A percentile compares a stretch with the other conserved stretches of the same genome.
Conservation (phyloP, 2,113 vertebrate species). For the Orientallactaga bullata region DNA sequence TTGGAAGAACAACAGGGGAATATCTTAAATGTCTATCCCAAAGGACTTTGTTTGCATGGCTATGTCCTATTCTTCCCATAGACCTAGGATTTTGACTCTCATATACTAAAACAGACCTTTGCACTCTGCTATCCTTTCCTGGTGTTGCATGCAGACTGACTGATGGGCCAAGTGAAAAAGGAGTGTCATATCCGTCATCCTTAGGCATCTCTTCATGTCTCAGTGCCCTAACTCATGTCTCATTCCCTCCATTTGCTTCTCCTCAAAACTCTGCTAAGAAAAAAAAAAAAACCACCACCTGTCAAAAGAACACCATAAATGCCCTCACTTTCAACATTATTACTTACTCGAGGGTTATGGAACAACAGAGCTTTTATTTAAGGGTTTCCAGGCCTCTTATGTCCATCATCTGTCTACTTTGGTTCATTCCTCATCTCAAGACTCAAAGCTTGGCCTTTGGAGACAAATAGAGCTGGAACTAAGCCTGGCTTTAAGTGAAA, state of each 20-base stretch:
- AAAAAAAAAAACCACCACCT: background rate
- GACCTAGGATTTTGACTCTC: background rate
- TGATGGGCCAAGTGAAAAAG: background rate
- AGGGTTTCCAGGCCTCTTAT: background rate
- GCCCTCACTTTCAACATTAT: background rate
- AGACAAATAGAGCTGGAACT: constrained; percentile 1
- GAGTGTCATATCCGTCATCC: background rate
- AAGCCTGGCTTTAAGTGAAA: constrained; percentile 29
- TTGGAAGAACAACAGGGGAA: background rate
- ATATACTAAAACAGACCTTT: background rate
- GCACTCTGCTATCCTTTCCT: background rate
- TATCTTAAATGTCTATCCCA: background rate
- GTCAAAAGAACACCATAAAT: background rate
- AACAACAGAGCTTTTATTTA: background rate
- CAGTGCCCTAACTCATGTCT: background rate
- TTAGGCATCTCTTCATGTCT: background rate
- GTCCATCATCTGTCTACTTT: background rate
- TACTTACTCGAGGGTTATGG: background rate
- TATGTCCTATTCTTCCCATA: background rate
- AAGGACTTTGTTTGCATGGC: background rate
- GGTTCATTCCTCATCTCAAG: background rate
- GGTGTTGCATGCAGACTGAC: background rate
- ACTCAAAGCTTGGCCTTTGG: background rate
- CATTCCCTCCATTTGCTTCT: background rate
- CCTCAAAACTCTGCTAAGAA: background rate